phyloP scores from a whole-genome alignment of 1,140 invertebrate genomes.

The Lepidurus couesii region DNA sequence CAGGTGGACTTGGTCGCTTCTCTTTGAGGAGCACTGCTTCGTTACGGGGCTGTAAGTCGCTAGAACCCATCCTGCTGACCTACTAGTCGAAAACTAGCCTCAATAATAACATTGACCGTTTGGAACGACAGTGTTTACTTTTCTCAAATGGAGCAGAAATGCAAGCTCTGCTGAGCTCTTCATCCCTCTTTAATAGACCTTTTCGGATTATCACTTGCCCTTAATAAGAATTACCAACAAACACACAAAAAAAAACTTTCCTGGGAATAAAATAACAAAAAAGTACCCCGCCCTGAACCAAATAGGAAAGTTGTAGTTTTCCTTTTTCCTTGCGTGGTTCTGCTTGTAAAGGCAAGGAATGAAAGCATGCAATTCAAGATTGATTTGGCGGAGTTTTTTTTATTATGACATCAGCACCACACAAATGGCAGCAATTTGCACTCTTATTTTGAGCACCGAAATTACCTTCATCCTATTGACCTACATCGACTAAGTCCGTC shows the following conservation, averaged over 20 bases:
- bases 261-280: too few relatives aligned
- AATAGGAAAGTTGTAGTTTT: not conserved
- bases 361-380: not conserved
- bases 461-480: not conserved
- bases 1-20: not conserved
- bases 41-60: slow-evolving; percentile 17
- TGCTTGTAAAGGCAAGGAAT: not conserved
- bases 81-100: slow-evolving; percentile 1
- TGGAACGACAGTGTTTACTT: not conserved
- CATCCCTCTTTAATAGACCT: not conserved
- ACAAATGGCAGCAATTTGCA: not conserved
- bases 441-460: not conserved
- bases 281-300: not conserved
- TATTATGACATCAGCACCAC: not conserved
- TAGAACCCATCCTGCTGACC: slow-evolving; percentile 3
- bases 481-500: not conserved
- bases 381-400: not conserved
- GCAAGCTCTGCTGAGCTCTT: not conserved
- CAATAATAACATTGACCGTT: not conserved
- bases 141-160: slow-evolving; percentile 10
- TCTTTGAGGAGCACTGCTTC: not conserved
- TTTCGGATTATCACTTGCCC: not conserved
- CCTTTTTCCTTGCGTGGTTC: not conserved
- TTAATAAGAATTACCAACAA: not conserved
- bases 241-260: too few relatives aligned